Conservation (phyloP, 1,140 invertebrate genomes). For the Drosophila punjabiensis region DNA sequence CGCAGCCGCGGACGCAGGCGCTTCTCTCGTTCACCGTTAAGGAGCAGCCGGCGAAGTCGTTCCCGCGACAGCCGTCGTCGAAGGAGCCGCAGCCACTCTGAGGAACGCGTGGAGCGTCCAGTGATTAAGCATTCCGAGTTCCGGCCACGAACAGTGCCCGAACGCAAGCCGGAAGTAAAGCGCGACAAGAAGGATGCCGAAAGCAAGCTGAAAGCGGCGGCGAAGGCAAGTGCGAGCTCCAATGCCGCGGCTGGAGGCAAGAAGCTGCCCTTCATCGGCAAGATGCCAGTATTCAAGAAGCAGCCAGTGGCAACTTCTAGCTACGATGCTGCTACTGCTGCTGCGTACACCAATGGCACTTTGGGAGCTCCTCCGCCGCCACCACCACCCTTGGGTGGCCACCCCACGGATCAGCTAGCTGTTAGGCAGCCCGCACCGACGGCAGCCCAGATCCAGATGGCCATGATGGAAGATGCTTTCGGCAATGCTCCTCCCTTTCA, state of each 20-base stretch:
- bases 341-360: constrained; percentile 46
- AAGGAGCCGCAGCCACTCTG: constrained; percentile 51
- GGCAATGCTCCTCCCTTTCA: constrained; percentile 82
- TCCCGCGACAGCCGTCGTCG: constrained; percentile 56
- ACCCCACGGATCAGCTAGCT: constrained; percentile 2
- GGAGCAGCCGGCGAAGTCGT: constrained; percentile 59
- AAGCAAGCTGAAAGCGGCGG: constrained; percentile 36
- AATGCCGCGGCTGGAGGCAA: constrained; percentile 73
- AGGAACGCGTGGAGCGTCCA: constrained; percentile 75
- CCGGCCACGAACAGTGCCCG: constrained; percentile 65
- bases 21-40: constrained; percentile 49
- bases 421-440: constrained; percentile 68
- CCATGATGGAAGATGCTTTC: constrained; percentile 84
- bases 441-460: constrained; percentile 81
- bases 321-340: constrained; percentile 19
- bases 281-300: constrained; percentile 90
- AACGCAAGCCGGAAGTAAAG: constrained; percentile 60
- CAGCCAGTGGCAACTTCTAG: constrained; percentile 66
- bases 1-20: constrained; percentile 59
- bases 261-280: constrained; percentile 90
- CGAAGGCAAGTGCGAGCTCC: constrained; percentile 25
- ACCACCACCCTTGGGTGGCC: constrained; percentile 30
- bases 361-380: constrained; percentile 62
- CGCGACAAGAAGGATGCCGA: constrained; percentile 85
- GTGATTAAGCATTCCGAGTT: constrained; percentile 82